Evolutionary conservation across 2,888 invertebrate species (phyloP).

Genomic region (Hofmannophila pseudospretella): DNA sequence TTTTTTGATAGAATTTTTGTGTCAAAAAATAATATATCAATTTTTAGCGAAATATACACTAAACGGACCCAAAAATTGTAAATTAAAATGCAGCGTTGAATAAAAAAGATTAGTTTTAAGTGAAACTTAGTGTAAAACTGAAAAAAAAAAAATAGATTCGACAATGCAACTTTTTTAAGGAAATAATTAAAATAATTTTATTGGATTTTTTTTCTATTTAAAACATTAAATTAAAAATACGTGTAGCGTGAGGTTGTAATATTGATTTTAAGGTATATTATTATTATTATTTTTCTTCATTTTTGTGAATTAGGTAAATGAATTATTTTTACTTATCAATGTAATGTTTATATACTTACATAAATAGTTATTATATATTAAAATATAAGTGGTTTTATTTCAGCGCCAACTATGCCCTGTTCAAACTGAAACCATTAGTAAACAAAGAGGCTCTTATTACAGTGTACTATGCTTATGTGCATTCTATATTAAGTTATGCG

Average conservation of each 20-base stretch:
- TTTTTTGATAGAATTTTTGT: constrained; percentile 22
- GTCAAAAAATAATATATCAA: constrained; percentile 24
- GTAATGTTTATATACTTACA: constrained; percentile 77
- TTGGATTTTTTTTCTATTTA: constrained; percentile 36
- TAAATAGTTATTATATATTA: constrained; percentile 78
- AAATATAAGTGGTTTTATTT: constrained; percentile 61
- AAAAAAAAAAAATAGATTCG: constrained; percentile 41
- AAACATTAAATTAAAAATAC: constrained; percentile 39
- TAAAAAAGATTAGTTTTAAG: constrained; percentile 42
- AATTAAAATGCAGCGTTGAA: constrained; percentile 47
- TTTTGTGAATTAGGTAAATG: constrained; percentile 70
- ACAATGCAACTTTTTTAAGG: constrained; percentile 34
- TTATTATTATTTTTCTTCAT: constrained; percentile 43
- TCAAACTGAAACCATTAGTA: no score
- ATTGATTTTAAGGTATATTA: constrained; percentile 59
- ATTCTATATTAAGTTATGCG: no score
- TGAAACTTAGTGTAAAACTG: constrained; percentile 44
- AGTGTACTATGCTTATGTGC: no score
- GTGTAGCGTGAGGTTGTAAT: constrained; percentile 72
- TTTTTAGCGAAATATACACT: constrained; percentile 43
- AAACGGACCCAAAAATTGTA: constrained; percentile 66
- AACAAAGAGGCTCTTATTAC: no score
- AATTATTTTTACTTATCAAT: constrained; percentile 73
- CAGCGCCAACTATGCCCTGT: no score
- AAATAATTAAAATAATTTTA: constrained; percentile 28